A percentile compares a stretch with the other conserved stretches of the same genome.
These are phyloP conservation scores for Pocillopora grandis DNA, from an alignment of 92 coral and sea anemone species.

Conservation along the genomic window DNA sequence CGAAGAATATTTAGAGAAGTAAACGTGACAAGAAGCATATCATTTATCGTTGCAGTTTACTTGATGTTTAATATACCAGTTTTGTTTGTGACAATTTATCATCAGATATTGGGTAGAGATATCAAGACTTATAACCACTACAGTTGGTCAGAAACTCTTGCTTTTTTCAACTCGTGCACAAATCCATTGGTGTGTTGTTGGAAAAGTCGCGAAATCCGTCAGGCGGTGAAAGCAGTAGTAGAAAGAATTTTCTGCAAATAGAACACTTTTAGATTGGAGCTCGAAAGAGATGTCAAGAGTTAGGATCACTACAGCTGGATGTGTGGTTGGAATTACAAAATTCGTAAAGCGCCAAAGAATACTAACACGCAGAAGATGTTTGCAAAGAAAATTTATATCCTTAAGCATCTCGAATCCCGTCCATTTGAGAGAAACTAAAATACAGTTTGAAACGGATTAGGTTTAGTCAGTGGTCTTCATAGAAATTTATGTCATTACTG, in stretches of 20 bases:
- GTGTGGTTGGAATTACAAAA: neutral
- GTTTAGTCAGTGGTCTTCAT: too few relatives aligned
- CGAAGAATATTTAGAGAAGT: slow-evolving; percentile 3
- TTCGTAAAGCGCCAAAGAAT: too few relatives aligned
- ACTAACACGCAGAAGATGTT: too few relatives aligned
- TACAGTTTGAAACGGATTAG: too few relatives aligned
- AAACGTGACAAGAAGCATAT: slow-evolving; percentile 51
- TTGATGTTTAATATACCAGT: slow-evolving; percentile 56
- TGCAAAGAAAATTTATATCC: too few relatives aligned
- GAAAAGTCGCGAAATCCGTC: slow-evolving; percentile 58
- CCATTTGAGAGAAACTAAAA: too few relatives aligned
- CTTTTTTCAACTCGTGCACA: slow-evolving; percentile 61
- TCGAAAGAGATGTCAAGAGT: too few relatives aligned
- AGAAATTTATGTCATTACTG: too few relatives aligned
- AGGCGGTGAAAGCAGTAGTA: slow-evolving; percentile 22
- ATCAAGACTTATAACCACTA: slow-evolving; percentile 41
- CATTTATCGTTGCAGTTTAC: slow-evolving; percentile 60
- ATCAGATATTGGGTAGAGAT: slow-evolving; percentile 31
- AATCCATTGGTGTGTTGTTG: slow-evolving; percentile 73
- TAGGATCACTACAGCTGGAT: neutral
- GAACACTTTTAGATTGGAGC: too few relatives aligned
- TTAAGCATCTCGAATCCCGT: too few relatives aligned
- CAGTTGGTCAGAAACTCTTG: slow-evolving; percentile 74
- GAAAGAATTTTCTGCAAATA: slow-evolving; percentile 6
- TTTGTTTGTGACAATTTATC: slow-evolving; percentile 47